Evolutionary conservation across 1,140 invertebrate species (phyloP).

Genomic region (Linepithema humile): DNA sequence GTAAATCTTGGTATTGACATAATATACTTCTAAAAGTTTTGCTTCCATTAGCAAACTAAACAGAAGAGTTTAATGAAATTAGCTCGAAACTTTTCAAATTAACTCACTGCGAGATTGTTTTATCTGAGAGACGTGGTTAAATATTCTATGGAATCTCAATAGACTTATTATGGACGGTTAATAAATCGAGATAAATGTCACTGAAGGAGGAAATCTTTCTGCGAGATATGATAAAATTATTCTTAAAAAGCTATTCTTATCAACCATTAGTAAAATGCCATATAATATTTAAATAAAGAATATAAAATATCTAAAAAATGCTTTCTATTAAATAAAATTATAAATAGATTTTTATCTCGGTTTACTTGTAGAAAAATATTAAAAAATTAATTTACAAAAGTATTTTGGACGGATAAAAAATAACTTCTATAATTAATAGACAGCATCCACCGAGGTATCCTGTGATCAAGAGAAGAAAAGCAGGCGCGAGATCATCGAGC

Average conservation of each 20-base stretch:
- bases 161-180: slow-evolving; percentile 48
- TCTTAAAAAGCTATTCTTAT: slow-evolving; percentile 17
- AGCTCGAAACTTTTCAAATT: slow-evolving; percentile 56
- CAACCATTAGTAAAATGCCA: background rate
- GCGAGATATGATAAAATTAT: background rate
- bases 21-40: slow-evolving; percentile 11
- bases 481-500: slow-evolving; percentile 70
- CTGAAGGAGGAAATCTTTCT: background rate
- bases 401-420: slow-evolving; percentile 21
- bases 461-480: slow-evolving; percentile 74
- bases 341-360: no score
- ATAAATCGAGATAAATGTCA: slow-evolving; percentile 2
- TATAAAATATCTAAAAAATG: background rate
- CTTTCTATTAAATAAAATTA: no score
- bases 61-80: slow-evolving; percentile 54
- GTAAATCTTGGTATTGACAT: slow-evolving; percentile 17
- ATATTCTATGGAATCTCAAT: slow-evolving; percentile 16
- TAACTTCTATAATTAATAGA: slow-evolving; percentile 45
- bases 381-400: background rate
- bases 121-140: slow-evolving; percentile 16
- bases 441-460: slow-evolving; percentile 63
- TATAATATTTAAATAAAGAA: background rate
- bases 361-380: background rate
- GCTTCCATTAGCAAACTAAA: background rate
- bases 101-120: background rate